Percentiles rank a stretch among this genome's conserved stretches.
These are phyloP conservation scores for Hypocryptadius cinnamomeus DNA, from an alignment of 2,113 vertebrate species.

Conservation along the genomic window DNA sequence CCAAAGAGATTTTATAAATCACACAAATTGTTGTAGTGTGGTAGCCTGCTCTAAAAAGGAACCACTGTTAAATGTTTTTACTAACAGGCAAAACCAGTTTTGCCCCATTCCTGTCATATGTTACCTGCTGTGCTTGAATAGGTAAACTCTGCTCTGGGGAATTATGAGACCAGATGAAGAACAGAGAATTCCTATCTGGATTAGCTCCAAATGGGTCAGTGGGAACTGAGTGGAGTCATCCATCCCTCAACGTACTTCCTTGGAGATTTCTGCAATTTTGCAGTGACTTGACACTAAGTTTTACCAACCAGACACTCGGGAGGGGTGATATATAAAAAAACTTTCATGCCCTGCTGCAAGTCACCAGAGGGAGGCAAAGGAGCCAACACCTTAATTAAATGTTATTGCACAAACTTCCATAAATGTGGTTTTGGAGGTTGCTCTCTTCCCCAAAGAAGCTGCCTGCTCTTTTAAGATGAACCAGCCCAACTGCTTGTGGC, in stretches of 20 bases:
- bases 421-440: not conserved
- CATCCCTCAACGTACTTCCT: not conserved
- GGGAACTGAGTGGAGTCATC: not conserved
- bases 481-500: not conserved
- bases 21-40: not conserved
- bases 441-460: not conserved
- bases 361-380: not conserved
- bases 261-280: not conserved
- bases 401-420: not conserved
- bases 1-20: not conserved
- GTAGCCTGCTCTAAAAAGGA: not conserved
- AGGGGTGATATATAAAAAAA: not conserved
- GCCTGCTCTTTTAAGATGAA: not conserved
- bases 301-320: not conserved
- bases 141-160: not conserved
- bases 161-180: not conserved
- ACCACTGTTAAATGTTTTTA: not conserved
- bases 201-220: not conserved
- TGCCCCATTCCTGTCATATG: not conserved
- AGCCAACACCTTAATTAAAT: not conserved
- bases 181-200: not conserved
- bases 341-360: not conserved
- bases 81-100: constrained; percentile 11
- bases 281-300: not conserved
- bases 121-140: not conserved